These are phyloP conservation scores for Eurytoma adleriae DNA, from an alignment of 2,888 invertebrate species.

Conservation along the genomic window DNA sequence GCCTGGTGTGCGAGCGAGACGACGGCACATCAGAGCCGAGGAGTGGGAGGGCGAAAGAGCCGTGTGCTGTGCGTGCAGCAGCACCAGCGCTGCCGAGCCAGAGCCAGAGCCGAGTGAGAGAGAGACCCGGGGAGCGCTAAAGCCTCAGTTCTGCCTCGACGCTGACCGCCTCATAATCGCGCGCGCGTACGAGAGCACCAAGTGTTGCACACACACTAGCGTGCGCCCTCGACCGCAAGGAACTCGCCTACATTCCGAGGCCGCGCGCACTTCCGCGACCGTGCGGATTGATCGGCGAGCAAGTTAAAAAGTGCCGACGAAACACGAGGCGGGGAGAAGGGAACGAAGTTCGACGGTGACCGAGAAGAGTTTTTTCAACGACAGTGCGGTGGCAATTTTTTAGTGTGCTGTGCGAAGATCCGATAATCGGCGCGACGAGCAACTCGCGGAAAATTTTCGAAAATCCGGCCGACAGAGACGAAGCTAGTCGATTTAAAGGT, in stretches of 20 bases:
- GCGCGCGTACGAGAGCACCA: conserved; percentile 36
- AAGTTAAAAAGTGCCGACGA: too few species aligned
- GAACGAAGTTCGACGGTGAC: too few species aligned
- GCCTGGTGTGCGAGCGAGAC: neutral
- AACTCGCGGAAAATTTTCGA: neutral
- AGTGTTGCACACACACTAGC: neutral
- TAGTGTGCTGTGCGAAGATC: neutral
- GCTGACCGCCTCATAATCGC: conserved; percentile 52
- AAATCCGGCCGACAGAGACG: neutral
- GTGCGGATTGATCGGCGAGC: too few species aligned
- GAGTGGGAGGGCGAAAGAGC: conserved; percentile 10
- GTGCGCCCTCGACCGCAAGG: neutral
- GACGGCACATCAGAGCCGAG: neutral
- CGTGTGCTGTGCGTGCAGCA: neutral
- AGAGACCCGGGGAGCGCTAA: conserved; percentile 33
- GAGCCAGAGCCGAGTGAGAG: neutral
- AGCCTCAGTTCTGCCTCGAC: conserved; percentile 56
- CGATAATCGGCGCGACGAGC: neutral
- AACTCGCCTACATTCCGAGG: too few species aligned
- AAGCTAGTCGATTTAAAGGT: conserved; percentile 11
- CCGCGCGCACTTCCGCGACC: too few species aligned
- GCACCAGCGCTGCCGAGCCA: too few species aligned
- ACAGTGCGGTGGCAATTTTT: neutral
- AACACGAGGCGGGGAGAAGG: too few species aligned
- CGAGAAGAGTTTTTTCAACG: neutral